Conservation (phyloP, 2,113 vertebrate species). For the Andinoacara biseriatus region DNA sequence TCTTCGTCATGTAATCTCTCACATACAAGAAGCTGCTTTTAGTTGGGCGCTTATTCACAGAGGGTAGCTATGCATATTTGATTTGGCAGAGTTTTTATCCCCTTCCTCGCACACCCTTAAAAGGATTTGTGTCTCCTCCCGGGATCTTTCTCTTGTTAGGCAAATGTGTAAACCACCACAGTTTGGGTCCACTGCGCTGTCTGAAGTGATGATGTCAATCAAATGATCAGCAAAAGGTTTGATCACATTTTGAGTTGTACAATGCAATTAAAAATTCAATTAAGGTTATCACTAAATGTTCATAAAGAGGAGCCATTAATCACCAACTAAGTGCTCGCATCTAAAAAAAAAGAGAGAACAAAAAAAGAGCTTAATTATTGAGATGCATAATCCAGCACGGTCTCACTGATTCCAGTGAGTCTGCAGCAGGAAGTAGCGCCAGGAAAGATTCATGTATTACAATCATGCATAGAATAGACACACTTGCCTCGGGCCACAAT, state of each 20-base stretch:
- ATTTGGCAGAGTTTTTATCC: not conserved
- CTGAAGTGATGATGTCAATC: slow-evolving; percentile 3
- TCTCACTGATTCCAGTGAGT: not conserved
- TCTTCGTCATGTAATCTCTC: not conserved
- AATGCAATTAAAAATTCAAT: not conserved
- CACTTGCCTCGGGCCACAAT: slow-evolving; percentile 39
- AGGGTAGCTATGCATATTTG: not conserved
- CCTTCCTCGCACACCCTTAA: not conserved
- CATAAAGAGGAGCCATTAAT: not conserved
- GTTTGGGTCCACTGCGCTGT: not conserved
- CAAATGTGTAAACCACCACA: not conserved
- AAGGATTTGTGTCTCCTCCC: not conserved
- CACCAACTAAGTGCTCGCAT: not conserved
- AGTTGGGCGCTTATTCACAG: not conserved
- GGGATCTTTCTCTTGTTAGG: not conserved
- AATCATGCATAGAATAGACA: slow-evolving; percentile 55
- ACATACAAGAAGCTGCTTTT: not conserved
- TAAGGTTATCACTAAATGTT: not conserved
- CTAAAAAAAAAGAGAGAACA: not conserved
- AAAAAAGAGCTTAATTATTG: not conserved
- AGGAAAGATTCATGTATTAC: slow-evolving; percentile 42
- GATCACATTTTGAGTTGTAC: not conserved
- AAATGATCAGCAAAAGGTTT: not conserved
- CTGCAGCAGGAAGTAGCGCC: slow-evolving; percentile 7
- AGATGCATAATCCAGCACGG: slow-evolving; percentile 11